Conservation (phyloP, 2,888 invertebrate genomes). For the Chromoteleia sp. region DNA sequence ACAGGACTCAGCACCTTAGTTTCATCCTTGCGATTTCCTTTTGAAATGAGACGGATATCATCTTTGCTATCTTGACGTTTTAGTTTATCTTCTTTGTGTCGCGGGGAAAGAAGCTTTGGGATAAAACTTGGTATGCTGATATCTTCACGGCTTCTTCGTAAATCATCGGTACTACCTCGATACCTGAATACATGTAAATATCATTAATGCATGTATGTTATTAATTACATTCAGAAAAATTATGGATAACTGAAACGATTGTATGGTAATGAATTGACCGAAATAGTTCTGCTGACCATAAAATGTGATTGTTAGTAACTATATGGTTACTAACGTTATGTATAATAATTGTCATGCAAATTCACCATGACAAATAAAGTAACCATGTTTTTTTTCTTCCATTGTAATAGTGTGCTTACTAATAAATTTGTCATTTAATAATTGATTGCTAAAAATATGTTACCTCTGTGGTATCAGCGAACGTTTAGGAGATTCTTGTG, state of each 20-base stretch:
- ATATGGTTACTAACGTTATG: too few species aligned
- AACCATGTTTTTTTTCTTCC: too few species aligned
- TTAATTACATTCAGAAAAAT: neutral
- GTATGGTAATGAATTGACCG: too few species aligned
- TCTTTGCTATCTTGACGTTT: conserved; percentile 82
- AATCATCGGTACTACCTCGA: conserved; percentile 82
- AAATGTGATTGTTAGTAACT: too few species aligned
- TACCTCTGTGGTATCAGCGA: conserved; percentile 83
- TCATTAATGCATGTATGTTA: neutral
- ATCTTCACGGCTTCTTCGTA: conserved; percentile 82
- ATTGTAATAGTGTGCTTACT: too few species aligned
- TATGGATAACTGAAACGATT: too few species aligned
- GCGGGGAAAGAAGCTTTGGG: conserved; percentile 81
- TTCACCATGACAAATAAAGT: too few species aligned
- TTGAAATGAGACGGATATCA: conserved; percentile 76
- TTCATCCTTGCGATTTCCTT: conserved; percentile 56
- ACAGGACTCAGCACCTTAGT: conserved; percentile 26
- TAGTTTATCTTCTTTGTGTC: conserved; percentile 79
- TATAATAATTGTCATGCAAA: too few species aligned
- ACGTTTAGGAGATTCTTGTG: conserved; percentile 81
- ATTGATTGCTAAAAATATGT: neutral
- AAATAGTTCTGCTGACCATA: too few species aligned
- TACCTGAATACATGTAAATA: conserved; percentile 73
- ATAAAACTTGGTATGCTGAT: conserved; percentile 82
- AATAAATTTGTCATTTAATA: too few species aligned